Conservation (phyloP, 2,888 invertebrate species). For the Coecobrya sp. region DNA sequence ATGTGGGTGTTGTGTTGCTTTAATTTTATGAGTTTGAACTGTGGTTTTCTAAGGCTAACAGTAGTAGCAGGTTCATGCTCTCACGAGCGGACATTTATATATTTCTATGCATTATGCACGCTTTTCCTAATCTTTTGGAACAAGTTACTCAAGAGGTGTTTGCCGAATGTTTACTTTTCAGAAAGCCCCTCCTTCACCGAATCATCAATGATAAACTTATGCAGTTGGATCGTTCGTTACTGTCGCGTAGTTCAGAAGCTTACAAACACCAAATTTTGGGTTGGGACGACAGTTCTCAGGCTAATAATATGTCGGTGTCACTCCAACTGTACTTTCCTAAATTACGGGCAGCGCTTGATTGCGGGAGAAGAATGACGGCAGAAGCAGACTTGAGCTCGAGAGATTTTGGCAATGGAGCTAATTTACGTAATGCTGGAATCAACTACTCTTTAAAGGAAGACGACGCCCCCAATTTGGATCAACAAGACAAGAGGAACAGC, state of each 20-base stretch:
- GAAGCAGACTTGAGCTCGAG: constrained; percentile 47
- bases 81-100: not conserved
- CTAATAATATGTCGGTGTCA: constrained; percentile 81
- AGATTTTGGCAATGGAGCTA: constrained; percentile 74
- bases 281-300: constrained; percentile 78
- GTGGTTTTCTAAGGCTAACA: not conserved
- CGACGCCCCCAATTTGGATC: constrained; percentile 69
- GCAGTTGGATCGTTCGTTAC: constrained; percentile 85
- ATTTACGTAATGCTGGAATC: constrained; percentile 68
- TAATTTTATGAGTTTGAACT: not conserved
- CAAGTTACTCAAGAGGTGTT: constrained; percentile 67
- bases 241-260: constrained; percentile 85
- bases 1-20: constrained; percentile 21
- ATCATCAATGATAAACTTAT: constrained; percentile 86
- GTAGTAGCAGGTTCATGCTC: not conserved
- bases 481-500: constrained; percentile 38
- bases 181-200: constrained; percentile 86
- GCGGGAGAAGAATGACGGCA: constrained; percentile 80
- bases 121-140: constrained; percentile 60
- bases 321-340: constrained; percentile 85
- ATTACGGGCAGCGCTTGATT: constrained; percentile 84
- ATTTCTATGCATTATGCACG: constrained; percentile 43
- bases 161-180: constrained; percentile 73
- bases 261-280: constrained; percentile 86
- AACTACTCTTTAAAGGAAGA: constrained; percentile 72